These are phyloP conservation scores for Theodoxus fluviatilis DNA, from an alignment of 2,888 invertebrate species.

Conservation along the genomic window DNA sequence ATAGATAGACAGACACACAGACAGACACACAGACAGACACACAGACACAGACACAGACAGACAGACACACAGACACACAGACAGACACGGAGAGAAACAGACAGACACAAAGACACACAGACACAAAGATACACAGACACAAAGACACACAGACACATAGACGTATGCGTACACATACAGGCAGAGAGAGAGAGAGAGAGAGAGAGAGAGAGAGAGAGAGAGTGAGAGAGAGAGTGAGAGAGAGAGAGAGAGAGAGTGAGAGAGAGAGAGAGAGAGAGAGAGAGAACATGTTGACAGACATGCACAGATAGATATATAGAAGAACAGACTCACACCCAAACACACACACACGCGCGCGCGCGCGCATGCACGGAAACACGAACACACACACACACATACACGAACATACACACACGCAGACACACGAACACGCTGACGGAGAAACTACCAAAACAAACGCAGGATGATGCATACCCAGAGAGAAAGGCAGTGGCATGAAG, in stretches of 20 bases:
- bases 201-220: constrained; percentile 4
- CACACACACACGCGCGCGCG: constrained; percentile 6
- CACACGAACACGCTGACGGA: neutral
- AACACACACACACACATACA: constrained; percentile 5
- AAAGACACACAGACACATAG: neutral
- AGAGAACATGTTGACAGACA: neutral
- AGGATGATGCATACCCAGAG: neutral
- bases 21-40: neutral
- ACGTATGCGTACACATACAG: neutral
- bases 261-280: constrained; percentile 1
- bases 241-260: neutral
- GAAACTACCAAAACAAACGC: neutral
- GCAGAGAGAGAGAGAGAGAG: neutral
- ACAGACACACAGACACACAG: constrained; percentile 8
- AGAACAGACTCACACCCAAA: neutral
- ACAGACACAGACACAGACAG: constrained; percentile 5
- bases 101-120: neutral
- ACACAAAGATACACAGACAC: neutral
- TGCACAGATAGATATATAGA: neutral
- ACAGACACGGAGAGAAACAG: neutral
- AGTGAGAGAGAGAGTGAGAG: neutral
- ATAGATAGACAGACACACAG: neutral
- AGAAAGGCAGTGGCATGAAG: neutral
- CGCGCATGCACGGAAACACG: neutral
- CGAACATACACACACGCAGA: constrained; percentile 6